Percentiles rank a stretch among this genome's conserved stretches.
Evolutionary conservation across 2,888 invertebrate genomes (phyloP).

Genomic region (Tinea semifulvella): DNA sequence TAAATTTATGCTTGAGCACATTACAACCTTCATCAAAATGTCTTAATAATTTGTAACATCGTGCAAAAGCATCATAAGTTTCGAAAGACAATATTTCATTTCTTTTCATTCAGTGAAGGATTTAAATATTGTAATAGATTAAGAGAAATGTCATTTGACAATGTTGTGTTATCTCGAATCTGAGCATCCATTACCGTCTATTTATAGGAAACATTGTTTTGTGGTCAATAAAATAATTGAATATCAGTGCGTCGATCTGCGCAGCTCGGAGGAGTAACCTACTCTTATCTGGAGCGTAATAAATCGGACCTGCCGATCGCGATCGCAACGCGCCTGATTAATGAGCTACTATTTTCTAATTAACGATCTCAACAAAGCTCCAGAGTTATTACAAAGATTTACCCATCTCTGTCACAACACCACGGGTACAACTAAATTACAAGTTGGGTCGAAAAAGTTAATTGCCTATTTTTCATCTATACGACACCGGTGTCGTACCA

Average conservation of each 20-base stretch:
- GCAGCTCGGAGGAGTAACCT: conserved; percentile 22
- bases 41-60: background rate
- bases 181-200: conserved; percentile 26
- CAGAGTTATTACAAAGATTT: conserved; percentile 25
- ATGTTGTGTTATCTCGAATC: conserved; percentile 20
- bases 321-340: conserved; percentile 41
- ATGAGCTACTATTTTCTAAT: conserved; percentile 48
- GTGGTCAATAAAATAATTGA: conserved; percentile 33
- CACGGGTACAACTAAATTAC: conserved; percentile 32
- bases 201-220: conserved; percentile 29
- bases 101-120: background rate
- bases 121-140: conserved; percentile 1
- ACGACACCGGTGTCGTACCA: background rate
- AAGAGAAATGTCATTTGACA: background rate
- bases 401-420: conserved; percentile 21
- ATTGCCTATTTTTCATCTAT: conserved; percentile 39
- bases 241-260: conserved; percentile 26
- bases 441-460: conserved; percentile 33
- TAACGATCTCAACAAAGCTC: conserved; percentile 31
- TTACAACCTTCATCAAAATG: background rate
- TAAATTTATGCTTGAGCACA: too few species aligned
- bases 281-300: conserved; percentile 44
- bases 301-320: conserved; percentile 40
- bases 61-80: background rate
- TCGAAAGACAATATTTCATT: background rate